Conservation (phyloP, 2,113 vertebrate species). For the Gambusia holbrooki region DNA sequence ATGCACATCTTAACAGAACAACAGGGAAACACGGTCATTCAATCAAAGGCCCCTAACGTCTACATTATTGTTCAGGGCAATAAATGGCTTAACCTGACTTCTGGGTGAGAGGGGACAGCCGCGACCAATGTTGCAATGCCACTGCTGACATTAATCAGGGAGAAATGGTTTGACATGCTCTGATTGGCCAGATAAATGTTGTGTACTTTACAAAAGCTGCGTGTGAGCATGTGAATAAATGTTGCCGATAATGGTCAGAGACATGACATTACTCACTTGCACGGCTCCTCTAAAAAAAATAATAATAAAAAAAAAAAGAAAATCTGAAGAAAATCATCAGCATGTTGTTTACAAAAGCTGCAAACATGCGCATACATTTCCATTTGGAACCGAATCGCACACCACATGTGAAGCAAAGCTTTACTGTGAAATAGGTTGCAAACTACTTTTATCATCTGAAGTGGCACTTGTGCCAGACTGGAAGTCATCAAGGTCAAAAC, state of each 20-base stretch:
- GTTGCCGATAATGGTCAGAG: conserved; percentile 34
- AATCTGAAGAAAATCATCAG: not conserved
- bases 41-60: conserved; percentile 77
- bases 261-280: conserved; percentile 49
- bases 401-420: not conserved
- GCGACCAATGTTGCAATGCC: conserved; percentile 56
- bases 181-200: conserved; percentile 66
- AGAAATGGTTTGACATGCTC: conserved; percentile 57
- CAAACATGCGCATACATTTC: not conserved
- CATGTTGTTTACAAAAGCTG: not conserved
- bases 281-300: conserved; percentile 1
- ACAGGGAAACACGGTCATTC: conserved; percentile 65
- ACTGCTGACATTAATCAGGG: conserved; percentile 69
- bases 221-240: conserved; percentile 43
- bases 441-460: not conserved
- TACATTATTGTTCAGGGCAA: conserved; percentile 71
- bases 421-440: not conserved
- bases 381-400: not conserved
- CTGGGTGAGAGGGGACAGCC: conserved; percentile 57
- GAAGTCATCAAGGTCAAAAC: conserved; percentile 24
- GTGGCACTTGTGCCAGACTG: too few relatives aligned
- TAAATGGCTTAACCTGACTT: conserved; percentile 72
- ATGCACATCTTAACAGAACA: conserved; percentile 53
- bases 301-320: not conserved
- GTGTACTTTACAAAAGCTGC: conserved; percentile 44